Conservation (phyloP, 2,797 vertebrate species). For the Rhinoraja longicauda region DNA sequence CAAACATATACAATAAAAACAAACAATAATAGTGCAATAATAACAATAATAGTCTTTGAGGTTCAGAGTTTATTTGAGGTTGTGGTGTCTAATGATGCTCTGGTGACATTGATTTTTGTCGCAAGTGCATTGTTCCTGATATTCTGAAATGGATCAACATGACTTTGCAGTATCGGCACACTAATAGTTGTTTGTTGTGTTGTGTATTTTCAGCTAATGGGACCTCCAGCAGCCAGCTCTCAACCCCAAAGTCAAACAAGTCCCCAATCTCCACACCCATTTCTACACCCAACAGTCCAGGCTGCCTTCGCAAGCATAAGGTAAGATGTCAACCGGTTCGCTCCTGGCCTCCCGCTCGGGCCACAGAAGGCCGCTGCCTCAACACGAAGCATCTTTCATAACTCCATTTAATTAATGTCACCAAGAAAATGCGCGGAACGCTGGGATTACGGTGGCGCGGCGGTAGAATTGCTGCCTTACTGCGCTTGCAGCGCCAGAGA, state of each 20-base stretch:
- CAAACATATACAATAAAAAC: too few relatives aligned
- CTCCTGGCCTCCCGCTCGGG: not conserved
- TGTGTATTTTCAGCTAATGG: slow-evolving; percentile 72
- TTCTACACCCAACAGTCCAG: slow-evolving; percentile 92
- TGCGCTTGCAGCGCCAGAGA: too few relatives aligned
- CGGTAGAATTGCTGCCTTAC: too few relatives aligned
- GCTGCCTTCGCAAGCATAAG: slow-evolving; percentile 94
- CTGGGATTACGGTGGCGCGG: too few relatives aligned
- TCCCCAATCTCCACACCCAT: slow-evolving; percentile 95
- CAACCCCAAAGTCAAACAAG: slow-evolving; percentile 96
- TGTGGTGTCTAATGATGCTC: not conserved
- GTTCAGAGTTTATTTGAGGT: too few relatives aligned
- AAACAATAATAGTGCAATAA: too few relatives aligned
- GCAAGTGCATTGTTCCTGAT: not conserved
- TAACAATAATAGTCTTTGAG: too few relatives aligned
- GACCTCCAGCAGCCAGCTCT: slow-evolving; percentile 95
- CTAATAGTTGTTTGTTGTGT: not conserved
- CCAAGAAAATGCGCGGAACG: too few relatives aligned
- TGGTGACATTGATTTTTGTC: not conserved
- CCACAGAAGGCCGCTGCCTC: not conserved
- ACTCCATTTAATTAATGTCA: too few relatives aligned
- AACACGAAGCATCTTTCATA: not conserved
- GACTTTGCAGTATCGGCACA: not conserved
- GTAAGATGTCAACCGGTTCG: slow-evolving; percentile 55
- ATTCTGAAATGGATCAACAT: not conserved